Conservation (phyloP, 2,797 vertebrate species). For the Pseudochirops cupreus region DNA sequence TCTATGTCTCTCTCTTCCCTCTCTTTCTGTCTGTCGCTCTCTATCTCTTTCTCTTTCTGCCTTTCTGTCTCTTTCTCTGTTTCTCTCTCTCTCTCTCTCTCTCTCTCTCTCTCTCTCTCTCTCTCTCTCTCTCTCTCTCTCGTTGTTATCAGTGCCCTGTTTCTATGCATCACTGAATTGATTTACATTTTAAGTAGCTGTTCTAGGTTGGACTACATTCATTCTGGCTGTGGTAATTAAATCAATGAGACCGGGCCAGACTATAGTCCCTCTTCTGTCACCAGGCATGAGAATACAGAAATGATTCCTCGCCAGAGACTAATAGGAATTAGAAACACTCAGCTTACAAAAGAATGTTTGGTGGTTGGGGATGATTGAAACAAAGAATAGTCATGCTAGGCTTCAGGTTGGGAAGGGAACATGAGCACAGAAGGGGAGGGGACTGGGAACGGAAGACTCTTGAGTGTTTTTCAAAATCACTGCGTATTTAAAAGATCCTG, state of each 20-base stretch:
- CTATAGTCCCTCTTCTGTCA: conserved; percentile 87
- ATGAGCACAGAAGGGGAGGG: neutral
- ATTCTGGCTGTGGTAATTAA: conserved; percentile 91
- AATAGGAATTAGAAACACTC: conserved; percentile 84
- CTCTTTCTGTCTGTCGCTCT: neutral
- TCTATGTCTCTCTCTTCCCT: neutral
- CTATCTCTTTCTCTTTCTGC: neutral
- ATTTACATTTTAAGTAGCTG: conserved; percentile 92
- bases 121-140: conserved; percentile 60
- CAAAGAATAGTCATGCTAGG: conserved; percentile 74
- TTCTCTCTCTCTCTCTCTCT: neutral
- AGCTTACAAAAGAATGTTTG: conserved; percentile 80
- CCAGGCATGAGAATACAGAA: conserved; percentile 84
- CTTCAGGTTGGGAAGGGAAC: conserved; percentile 25
- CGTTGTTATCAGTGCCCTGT: conserved; percentile 90
- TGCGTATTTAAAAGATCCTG: conserved; percentile 12
- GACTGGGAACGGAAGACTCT: neutral
- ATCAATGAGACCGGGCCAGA: conserved; percentile 89
- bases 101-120: neutral
- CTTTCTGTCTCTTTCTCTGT: neutral
- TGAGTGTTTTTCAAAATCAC: conserved; percentile 41
- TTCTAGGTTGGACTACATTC: conserved; percentile 87
- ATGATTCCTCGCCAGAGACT: conserved; percentile 77
- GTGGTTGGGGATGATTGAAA: conserved; percentile 77
- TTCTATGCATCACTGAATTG: conserved; percentile 93